Conservation (phyloP, 2,888 invertebrate genomes). For the Mamestra brassicae region DNA sequence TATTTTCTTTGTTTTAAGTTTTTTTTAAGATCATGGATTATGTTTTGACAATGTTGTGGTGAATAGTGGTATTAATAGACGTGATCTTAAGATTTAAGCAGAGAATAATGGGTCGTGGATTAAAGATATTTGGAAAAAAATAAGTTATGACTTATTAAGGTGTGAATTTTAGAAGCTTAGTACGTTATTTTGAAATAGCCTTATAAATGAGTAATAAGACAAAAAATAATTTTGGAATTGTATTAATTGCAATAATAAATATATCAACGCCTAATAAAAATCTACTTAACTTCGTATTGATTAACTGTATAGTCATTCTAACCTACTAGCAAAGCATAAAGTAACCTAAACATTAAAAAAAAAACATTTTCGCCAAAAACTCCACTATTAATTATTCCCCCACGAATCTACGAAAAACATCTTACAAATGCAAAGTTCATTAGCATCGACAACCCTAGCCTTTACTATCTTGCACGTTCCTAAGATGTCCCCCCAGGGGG, state of each 20-base stretch:
- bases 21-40: not conserved
- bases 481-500: constrained; percentile 83
- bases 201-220: not conserved
- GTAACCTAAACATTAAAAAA: not conserved
- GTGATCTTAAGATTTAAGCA: not conserved
- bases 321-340: not conserved
- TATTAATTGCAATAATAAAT: not conserved
- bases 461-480: constrained; percentile 90
- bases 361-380: not conserved
- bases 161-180: too few relatives aligned
- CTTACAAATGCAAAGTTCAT: constrained; percentile 85
- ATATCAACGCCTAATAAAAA: not conserved
- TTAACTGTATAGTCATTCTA: not conserved
- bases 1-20: constrained; percentile 33
- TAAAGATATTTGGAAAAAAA: not conserved
- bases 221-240: not conserved
- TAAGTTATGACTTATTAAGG: too few relatives aligned
- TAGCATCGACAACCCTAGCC: constrained; percentile 87
- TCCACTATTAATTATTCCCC: constrained; percentile 48
- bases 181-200: too few relatives aligned
- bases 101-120: not conserved
- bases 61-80: not conserved
- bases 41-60: not conserved
- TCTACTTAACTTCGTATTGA: too few relatives aligned
- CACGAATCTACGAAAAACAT: constrained; percentile 71